phyloP scores from a whole-genome alignment of 1,140 invertebrate species.

The Brachionus manjavacas region DNA sequence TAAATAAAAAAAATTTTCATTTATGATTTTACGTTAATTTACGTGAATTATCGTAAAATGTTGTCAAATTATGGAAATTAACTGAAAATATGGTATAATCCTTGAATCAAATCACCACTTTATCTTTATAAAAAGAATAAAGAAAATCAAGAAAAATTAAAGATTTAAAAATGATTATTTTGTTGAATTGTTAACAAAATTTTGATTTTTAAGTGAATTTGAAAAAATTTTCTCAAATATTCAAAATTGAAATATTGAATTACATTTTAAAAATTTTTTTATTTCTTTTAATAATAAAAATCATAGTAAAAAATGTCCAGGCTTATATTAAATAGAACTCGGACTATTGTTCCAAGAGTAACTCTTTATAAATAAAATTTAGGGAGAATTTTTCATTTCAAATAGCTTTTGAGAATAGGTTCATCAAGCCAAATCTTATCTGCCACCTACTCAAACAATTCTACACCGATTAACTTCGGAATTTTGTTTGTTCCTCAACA shows the following conservation, averaged over 20 bases:
- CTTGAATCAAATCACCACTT: too few relatives aligned
- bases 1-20: too few relatives aligned
- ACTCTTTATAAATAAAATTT: neutral
- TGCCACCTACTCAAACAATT: neutral
- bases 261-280: neutral
- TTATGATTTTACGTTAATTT: too few relatives aligned
- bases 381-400: neutral
- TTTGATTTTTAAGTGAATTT: neutral
- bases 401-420: neutral
- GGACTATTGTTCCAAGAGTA: neutral
- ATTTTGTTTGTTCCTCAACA: slow-evolving; percentile 98
- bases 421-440: neutral
- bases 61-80: too few relatives aligned
- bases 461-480: slow-evolving; percentile 75
- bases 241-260: neutral
- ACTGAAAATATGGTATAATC: too few relatives aligned
- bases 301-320: neutral
- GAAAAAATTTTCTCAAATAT: neutral
- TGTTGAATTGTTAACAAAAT: neutral
- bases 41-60: too few relatives aligned
- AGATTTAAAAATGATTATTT: neutral
- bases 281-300: neutral
- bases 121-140: too few relatives aligned
- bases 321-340: neutral
- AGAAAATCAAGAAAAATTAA: too few relatives aligned